These are phyloP conservation scores for Cricetomys ansorgei DNA, from an alignment of 2,113 vertebrate genomes.

Conservation along the genomic window DNA sequence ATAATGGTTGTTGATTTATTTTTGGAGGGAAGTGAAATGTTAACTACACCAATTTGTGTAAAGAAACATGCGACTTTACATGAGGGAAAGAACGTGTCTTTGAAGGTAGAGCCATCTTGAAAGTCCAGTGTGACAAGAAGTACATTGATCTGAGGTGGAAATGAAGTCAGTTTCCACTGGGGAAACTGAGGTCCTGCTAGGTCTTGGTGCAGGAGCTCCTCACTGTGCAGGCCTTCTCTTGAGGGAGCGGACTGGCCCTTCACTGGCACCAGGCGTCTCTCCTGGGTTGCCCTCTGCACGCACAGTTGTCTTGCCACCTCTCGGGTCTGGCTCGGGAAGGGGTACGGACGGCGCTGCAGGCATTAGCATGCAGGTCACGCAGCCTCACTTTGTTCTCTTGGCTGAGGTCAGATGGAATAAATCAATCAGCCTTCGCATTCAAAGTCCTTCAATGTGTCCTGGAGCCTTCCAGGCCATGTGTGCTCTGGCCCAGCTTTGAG, in stretches of 20 bases:
- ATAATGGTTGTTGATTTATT: constrained; percentile 7
- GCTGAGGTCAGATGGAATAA: constrained; percentile 54
- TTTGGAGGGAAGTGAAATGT: constrained; percentile 6
- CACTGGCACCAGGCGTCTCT: neutral
- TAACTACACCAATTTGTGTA: constrained; percentile 18
- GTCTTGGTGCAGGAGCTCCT: neutral
- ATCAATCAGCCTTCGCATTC: constrained; percentile 16
- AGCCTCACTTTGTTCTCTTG: constrained; percentile 45
- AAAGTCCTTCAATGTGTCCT: neutral
- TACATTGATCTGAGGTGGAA: neutral
- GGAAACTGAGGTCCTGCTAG: neutral
- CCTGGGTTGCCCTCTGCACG: neutral
- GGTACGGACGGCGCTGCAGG: rapidly evolving
- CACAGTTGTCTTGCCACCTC: constrained; percentile 17
- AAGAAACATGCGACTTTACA: constrained; percentile 41
- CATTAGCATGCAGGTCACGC: constrained; percentile 31
- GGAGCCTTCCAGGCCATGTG: neutral
- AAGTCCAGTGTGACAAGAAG: neutral
- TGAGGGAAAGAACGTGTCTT: neutral
- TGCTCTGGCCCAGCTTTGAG: constrained; percentile 11
- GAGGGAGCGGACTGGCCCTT: neutral
- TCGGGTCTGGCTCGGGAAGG: neutral
- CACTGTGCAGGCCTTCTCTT: neutral
- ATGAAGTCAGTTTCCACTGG: neutral
- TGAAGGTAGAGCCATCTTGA: neutral